Evolutionary conservation across 2,888 invertebrate genomes (phyloP), one percentile per base, ranked within the genome.

Genomic region (Eilema caniola): DNA sequence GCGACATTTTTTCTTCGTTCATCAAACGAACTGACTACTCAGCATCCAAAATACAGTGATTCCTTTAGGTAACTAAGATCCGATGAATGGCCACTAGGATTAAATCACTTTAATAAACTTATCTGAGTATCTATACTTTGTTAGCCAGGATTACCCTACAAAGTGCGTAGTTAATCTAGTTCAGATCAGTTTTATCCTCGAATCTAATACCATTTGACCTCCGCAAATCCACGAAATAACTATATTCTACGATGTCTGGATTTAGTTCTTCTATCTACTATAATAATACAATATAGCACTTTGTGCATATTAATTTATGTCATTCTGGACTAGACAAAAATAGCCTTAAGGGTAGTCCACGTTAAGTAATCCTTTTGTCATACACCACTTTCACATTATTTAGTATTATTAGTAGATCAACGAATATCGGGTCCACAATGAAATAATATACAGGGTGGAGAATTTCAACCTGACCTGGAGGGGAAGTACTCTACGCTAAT

Each of bases 181-280:
- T 53, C 53, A 53, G n/a, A 53, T 53, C 53, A n/a, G 47, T 53
- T 53, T n/a, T 53, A 53, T 53, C 59, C 59, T 59, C 25, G 53
- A n/a, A n/a, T 53, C 53, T 53, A 53, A 53, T 53, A 53, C 53
- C 53, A 53, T 53, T n/a, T 53, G n/a, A 53, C 53, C 53, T 53
- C 8, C n/a, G n/a, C 53, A n/a, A 53, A 20, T 53, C 53, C 2
- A 53, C 1, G 41, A n/a, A n/a, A 53, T n/a, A 53, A n/a, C 20
- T 53, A n/a, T 53, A 53, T 53, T n/a, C 20, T 53, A 8, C 10
- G 8, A n/a, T 53, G n/a, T n/a, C n/a, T 53, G 20, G 53, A 10
- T 10, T 47, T 47, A 47, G 7, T 0, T 47, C 20, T 47, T 16
- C 47, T 47, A 20, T n/a, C n/a, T n/a, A 14, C 20, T 20, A 5